phyloP scores from a whole-genome alignment of 2,113 vertebrate species.

The Seriola rivoliana region DNA sequence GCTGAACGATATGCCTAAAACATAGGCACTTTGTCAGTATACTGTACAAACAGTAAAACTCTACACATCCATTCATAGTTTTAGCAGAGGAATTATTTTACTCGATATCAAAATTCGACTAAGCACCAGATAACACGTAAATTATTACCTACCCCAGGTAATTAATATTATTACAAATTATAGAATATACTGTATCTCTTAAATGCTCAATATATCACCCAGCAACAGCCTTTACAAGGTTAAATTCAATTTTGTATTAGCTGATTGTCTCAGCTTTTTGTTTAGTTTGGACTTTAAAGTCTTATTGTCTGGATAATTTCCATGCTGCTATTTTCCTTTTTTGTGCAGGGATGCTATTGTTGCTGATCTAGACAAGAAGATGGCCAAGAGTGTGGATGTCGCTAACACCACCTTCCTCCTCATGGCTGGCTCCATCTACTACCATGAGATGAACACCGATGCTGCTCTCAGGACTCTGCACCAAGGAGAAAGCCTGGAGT shows the following conservation, averaged over 20 bases:
- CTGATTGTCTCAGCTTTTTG: neutral
- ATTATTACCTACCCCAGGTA: no score
- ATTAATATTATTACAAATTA: no score
- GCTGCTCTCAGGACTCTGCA: constrained; percentile 91
- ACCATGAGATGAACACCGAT: constrained; percentile 89
- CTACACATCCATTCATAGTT: neutral
- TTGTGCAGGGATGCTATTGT: constrained; percentile 87
- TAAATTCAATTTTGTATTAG: neutral
- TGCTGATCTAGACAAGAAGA: constrained; percentile 91
- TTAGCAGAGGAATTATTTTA: neutral
- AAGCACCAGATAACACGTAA: neutral
- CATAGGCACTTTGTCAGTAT: neutral
- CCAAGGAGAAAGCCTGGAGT: constrained; percentile 95
- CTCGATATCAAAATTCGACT: neutral
- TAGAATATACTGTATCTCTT: neutral
- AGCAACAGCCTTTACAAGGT: neutral
- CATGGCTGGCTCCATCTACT: constrained; percentile 94
- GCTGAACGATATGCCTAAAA: neutral
- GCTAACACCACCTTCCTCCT: constrained; percentile 92
- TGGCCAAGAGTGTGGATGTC: constrained; percentile 91
- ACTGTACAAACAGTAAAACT: neutral
- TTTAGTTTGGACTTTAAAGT: neutral
- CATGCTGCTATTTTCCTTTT: neutral
- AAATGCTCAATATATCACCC: neutral
- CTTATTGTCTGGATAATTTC: neutral